Conservation (phyloP, 2,888 invertebrate genomes). For the Volucella zonaria region DNA sequence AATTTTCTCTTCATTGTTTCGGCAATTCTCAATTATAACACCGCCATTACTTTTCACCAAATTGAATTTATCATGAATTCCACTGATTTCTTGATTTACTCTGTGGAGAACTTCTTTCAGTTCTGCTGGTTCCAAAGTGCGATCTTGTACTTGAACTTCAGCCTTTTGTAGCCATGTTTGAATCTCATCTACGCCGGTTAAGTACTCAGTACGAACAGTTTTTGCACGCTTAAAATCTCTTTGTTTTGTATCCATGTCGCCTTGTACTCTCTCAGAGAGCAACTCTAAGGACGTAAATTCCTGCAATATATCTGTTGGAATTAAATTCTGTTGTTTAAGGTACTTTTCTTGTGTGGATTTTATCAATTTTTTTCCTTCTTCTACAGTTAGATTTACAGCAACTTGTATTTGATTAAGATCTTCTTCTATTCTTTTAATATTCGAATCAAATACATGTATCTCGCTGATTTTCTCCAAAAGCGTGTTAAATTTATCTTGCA, state of each 20-base stretch:
- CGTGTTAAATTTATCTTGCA: conserved; percentile 87
- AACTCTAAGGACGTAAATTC: conserved; percentile 92
- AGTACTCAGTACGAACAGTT: conserved; percentile 91
- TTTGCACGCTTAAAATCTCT: conserved; percentile 93
- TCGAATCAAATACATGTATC: conserved; percentile 90
- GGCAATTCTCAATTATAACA: conserved; percentile 90
- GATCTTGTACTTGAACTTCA: conserved; percentile 91
- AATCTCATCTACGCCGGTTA: conserved; percentile 90
- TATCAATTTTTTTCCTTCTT: conserved; percentile 85
- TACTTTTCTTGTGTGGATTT: conserved; percentile 86
- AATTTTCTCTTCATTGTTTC: conserved; percentile 89
- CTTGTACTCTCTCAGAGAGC: conserved; percentile 89
- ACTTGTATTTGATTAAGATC: conserved; percentile 85
- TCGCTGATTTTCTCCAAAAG: conserved; percentile 87
- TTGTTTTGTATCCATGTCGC: conserved; percentile 93
- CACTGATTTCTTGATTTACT: conserved; percentile 89
- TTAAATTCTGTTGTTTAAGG: conserved; percentile 85
- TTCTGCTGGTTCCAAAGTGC: conserved; percentile 89
- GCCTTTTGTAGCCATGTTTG: conserved; percentile 93
- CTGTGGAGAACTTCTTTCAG: conserved; percentile 90
- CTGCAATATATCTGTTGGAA: conserved; percentile 90
- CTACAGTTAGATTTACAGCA: conserved; percentile 85
- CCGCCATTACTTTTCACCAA: conserved; percentile 90
- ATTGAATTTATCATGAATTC: conserved; percentile 89
- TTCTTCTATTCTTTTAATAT: conserved; percentile 86